Evolutionary conservation across 2,888 invertebrate species (phyloP).

Genomic region (Oithona nana): DNA sequence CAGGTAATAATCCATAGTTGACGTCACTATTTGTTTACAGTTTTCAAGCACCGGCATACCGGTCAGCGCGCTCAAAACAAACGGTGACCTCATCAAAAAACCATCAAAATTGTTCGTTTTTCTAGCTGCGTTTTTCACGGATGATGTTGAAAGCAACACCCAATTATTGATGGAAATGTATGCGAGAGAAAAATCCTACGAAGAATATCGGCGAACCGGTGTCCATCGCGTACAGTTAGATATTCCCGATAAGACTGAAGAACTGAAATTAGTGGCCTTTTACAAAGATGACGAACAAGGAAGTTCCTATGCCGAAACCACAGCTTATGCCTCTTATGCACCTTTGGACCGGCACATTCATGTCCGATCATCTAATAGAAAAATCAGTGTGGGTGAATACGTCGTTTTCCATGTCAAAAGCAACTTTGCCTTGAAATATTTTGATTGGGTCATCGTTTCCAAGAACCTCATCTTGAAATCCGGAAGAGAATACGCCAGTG

Average conservation of each 20-base stretch:
- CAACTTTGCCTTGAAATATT: constrained; percentile 26
- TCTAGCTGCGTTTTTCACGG: constrained; percentile 12
- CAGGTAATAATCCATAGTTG: too few species aligned
- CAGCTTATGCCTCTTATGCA: constrained; percentile 12
- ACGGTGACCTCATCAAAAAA: too few species aligned
- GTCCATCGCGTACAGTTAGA: constrained; percentile 16
- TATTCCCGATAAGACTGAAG: constrained; percentile 3
- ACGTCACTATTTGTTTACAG: too few species aligned
- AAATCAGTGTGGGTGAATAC: constrained; percentile 32
- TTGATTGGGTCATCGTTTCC: constrained; percentile 18
- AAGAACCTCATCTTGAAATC: constrained; percentile 15
- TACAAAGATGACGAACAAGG: constrained; percentile 14
- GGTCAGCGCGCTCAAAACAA: too few species aligned
- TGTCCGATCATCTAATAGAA: constrained; percentile 28
- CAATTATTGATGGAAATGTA: constrained; percentile 12
- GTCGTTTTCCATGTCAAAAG: constrained; percentile 35
- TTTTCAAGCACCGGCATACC: too few species aligned
- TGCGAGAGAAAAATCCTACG: constrained; percentile 18
- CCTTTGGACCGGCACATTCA: constrained; percentile 11
- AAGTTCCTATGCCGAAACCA: not conserved
- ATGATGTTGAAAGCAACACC: constrained; percentile 14
- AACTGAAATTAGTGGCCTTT: constrained; percentile 16
- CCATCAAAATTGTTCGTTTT: too few species aligned
- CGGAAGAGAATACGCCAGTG: constrained; percentile 11
- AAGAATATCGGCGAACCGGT: constrained; percentile 17